These are phyloP conservation scores for Avahi laniger DNA, from an alignment of 2,797 vertebrate species.

Conservation along the genomic window DNA sequence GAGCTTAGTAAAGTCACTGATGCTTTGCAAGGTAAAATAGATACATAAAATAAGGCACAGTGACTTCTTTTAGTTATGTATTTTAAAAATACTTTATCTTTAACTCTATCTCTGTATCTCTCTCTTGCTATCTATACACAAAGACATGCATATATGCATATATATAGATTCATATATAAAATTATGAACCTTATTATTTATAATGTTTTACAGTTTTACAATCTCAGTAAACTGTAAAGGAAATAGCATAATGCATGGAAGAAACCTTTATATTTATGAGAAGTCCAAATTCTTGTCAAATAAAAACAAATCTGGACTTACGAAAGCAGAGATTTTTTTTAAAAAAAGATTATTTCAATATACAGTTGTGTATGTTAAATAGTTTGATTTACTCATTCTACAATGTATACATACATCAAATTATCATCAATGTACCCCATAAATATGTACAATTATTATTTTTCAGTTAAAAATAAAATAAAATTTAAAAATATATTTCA, in stretches of 20 bases:
- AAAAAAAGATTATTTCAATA: background rate
- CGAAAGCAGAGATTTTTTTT: background rate
- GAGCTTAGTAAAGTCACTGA: background rate
- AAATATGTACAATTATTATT: background rate
- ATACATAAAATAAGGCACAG: background rate
- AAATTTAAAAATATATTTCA: background rate
- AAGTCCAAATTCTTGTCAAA: background rate
- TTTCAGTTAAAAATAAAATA: background rate
- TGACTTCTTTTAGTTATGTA: background rate
- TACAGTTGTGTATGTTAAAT: background rate
- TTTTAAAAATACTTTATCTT: background rate
- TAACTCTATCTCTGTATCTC: background rate
- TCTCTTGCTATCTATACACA: background rate
- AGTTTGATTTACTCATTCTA: background rate
- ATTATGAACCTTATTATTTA: background rate
- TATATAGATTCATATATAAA: background rate
- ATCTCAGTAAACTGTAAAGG: background rate
- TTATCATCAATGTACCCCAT: background rate
- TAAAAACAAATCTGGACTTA: background rate
- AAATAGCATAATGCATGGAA: background rate
- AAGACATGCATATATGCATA: background rate
- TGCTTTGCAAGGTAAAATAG: background rate
- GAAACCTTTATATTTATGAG: background rate
- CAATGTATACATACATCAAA: background rate
- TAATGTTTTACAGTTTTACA: background rate